phyloP scores from a whole-genome alignment of 2,888 invertebrate genomes.

The Deilephila porcellus region DNA sequence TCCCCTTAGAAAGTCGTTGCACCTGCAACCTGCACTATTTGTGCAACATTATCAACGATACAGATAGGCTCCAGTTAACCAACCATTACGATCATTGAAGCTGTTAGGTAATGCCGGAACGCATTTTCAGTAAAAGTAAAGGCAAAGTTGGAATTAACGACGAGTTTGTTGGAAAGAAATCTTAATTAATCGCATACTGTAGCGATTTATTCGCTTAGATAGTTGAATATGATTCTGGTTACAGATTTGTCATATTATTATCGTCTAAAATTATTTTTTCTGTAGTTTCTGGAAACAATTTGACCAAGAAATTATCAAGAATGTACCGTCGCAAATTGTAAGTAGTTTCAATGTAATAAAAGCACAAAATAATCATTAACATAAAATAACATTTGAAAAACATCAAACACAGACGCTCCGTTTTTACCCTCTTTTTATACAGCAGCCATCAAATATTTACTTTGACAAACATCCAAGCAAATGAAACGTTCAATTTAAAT shows the following conservation, averaged over 20 bases:
- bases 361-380: neutral
- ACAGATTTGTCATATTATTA: no score
- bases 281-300: no score
- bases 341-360: no score
- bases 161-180: no score
- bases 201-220: no score
- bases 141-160: neutral
- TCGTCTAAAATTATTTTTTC: no score
- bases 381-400: neutral
- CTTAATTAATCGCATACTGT: no score
- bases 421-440: neutral
- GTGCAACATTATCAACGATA: constrained; percentile 18
- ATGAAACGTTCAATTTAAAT: constrained; percentile 11
- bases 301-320: no score
- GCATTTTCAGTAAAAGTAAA: neutral
- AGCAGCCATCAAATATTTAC: constrained; percentile 13
- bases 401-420: neutral
- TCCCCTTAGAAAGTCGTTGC: constrained; percentile 21
- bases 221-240: no score
- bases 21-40: constrained; percentile 18
- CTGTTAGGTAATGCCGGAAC: neutral
- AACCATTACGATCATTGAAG: neutral
- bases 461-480: neutral
- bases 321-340: no score
- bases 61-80: constrained; percentile 11